Percentiles rank a stretch among this genome's conserved stretches.
Conservation (phyloP, 2,113 vertebrate species). For the Xiphophorus maculatus region DNA sequence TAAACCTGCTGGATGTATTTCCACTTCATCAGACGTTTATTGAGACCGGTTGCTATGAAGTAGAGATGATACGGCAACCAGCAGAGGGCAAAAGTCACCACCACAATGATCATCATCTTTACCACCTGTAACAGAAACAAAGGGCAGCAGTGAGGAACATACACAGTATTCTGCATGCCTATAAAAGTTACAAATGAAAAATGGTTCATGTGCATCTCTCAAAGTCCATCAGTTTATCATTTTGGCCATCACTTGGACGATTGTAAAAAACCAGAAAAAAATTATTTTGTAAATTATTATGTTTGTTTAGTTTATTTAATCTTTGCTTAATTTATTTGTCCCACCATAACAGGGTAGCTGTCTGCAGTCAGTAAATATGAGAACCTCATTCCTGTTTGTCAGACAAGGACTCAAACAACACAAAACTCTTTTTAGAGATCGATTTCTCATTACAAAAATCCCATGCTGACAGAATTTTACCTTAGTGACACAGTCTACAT, state of each 20-base stretch:
- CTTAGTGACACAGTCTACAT: not conserved
- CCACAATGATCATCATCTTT: conserved; percentile 99
- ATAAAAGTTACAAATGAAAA: not conserved
- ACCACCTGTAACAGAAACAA: conserved; percentile 85
- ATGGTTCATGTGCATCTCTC: not conserved
- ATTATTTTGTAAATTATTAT: no score
- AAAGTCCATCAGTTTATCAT: not conserved
- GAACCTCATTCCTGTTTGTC: not conserved
- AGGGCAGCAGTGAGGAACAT: not conserved
- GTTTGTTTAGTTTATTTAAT: no score
- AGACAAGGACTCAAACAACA: not conserved
- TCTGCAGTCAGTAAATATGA: not conserved
- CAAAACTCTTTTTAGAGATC: not conserved
- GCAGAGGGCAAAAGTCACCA: conserved; percentile 94
- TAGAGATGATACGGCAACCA: conserved; percentile 97
- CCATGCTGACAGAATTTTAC: not conserved
- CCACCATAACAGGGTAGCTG: no score
- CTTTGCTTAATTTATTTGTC: not conserved
- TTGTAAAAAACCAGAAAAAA: not conserved
- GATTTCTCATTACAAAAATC: not conserved
- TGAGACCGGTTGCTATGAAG: conserved; percentile 90
- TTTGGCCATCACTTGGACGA: not conserved
- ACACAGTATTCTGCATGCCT: not conserved
- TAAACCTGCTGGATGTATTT: conserved; percentile 98
- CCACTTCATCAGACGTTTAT: conserved; percentile 84